Conservation (phyloP, 35 echinoderm and acorn worm genomes). For the Patiria miniata region DNA sequence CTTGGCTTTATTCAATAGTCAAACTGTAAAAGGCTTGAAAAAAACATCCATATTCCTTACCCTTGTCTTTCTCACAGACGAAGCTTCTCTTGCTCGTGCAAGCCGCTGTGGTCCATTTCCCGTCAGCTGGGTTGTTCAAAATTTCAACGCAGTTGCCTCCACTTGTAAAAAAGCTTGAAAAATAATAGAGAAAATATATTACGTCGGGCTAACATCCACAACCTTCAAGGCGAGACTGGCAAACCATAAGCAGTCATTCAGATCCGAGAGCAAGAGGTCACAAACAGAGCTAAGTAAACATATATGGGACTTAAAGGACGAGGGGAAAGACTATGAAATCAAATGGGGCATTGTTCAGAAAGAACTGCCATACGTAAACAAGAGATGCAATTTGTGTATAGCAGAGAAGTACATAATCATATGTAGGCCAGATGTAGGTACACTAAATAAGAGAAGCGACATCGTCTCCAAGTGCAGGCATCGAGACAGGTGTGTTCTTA, state of each 20-base stretch:
- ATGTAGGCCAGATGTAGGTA: too few relatives aligned
- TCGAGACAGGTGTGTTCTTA: too few relatives aligned
- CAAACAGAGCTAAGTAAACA: too few relatives aligned
- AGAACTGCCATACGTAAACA: neutral
- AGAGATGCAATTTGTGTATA: too few relatives aligned
- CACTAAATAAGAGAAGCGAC: too few relatives aligned
- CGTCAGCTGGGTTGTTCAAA: constrained; percentile 49
- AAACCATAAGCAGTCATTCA: too few relatives aligned
- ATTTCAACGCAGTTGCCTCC: constrained; percentile 70
- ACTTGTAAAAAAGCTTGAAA: constrained; percentile 41
- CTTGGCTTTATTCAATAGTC: neutral
- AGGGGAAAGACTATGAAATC: too few relatives aligned
- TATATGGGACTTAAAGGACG: too few relatives aligned
- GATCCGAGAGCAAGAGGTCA: too few relatives aligned
- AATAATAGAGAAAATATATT: neutral
- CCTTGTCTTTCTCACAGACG: constrained; percentile 60
- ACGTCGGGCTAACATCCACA: neutral
- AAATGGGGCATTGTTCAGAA: neutral
- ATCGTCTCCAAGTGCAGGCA: too few relatives aligned
- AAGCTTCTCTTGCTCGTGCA: constrained; percentile 49
- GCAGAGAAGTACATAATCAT: too few relatives aligned
- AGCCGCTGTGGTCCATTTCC: constrained; percentile 67
- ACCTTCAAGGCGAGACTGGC: too few relatives aligned
- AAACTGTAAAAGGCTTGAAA: neutral
- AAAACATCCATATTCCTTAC: constrained; percentile 10